Base-by-base conservation (phyloP, 1,140 invertebrate genomes). In the Pollicipes pollicipes region DNA sequence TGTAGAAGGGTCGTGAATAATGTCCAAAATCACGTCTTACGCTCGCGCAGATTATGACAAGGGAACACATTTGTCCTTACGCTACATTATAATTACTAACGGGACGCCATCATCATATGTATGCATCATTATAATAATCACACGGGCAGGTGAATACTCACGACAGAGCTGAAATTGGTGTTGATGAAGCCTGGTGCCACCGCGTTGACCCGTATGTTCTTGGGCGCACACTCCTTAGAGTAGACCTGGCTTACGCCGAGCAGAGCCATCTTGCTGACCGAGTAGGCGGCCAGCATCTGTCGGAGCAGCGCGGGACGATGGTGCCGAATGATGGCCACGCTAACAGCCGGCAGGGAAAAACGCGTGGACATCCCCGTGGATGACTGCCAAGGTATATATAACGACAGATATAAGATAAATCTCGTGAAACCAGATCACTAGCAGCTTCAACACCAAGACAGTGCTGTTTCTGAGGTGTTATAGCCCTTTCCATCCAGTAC, bases 211-310 rank as follows among this genome's bases (percentile, higher is more conserved):
- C 94, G 83, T 74, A 97, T 95, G 72, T 91, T 91, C 68, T 89
- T 87, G 0, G 77, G 69, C 0, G 86, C 88, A 63, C 92, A 80
- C 78, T 91, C 87, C 73, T 79, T 78, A 28, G 91, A 86, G 27
- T 90, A 85, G 13, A 87, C 87, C 82, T 95, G 96, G 0, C 88
- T 90, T 29, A 98, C 76, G 6, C 91, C 93, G 68, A 98, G 79
- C 21, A 99, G 80, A 30, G 94, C 86, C 10, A 95, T 98, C 83
- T 99, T 98, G 76, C 91, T 96, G 0, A 98, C 87, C 63, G 90
- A 93, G 80, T 99, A 98, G 13, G 90, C 84, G 30, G 93, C 93
- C 68, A 98, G 80, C 10, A 90, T 75, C 90, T 96, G 80, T 58
- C 13, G 10, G 45, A 21, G 45, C 6, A 10, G 45, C 13, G 45